Conservation (phyloP, 2,113 vertebrate genomes). For the Caretta caretta region DNA sequence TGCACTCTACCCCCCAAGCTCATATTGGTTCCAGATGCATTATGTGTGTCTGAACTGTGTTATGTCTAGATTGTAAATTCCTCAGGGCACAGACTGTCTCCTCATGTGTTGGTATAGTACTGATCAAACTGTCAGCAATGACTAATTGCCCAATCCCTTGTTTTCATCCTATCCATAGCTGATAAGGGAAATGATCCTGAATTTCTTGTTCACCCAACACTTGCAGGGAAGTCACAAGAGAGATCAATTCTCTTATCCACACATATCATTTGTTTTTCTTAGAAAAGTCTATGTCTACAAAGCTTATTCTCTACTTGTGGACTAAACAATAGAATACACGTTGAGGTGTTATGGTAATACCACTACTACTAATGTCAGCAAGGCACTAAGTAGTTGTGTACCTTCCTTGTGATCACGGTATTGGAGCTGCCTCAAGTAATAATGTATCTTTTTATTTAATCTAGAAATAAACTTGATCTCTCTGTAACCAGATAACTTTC, state of each 20-base stretch:
- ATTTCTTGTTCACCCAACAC: background rate
- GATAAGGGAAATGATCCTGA: constrained; percentile 39
- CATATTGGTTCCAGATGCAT: constrained; percentile 54
- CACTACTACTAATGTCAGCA: background rate
- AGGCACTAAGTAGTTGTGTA: background rate
- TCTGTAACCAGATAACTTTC: background rate
- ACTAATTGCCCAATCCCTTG: background rate
- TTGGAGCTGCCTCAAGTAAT: background rate
- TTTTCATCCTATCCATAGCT: constrained; percentile 53
- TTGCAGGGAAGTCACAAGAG: background rate
- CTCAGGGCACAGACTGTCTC: constrained; percentile 67
- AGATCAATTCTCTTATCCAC: background rate
- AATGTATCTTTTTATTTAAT: background rate
- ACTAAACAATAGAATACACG: background rate
- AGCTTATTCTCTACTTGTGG: constrained; percentile 23
- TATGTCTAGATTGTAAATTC: constrained; percentile 49
- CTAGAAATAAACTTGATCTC: background rate
- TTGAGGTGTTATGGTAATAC: background rate
- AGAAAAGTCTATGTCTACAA: constrained; percentile 46
- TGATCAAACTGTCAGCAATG: constrained; percentile 29
- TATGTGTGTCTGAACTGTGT: constrained; percentile 60
- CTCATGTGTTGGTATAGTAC: constrained; percentile 41
- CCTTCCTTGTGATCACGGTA: constrained; percentile 45
- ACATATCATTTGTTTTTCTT: constrained; percentile 34
- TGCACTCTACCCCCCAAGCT: constrained; percentile 10